A percentile compares a stretch with the other conserved stretches of the same genome.
Conservation (phyloP, 2,797 vertebrate genomes). For the Alcedo quadribrachys region DNA sequence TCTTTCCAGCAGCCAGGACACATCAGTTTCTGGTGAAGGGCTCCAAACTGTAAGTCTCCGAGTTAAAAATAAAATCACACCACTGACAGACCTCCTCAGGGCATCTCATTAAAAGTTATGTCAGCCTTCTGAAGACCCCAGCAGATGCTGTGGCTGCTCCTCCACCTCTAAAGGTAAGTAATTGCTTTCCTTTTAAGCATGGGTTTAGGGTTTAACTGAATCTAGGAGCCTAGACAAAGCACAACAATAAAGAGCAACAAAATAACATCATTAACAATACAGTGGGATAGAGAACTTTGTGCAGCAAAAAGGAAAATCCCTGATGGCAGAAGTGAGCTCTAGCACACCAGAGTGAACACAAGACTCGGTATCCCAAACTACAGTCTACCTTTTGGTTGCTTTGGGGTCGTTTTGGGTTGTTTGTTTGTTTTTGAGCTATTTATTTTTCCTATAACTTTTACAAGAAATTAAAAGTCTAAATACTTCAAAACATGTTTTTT, state of each 20-base stretch:
- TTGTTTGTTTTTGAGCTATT: not conserved
- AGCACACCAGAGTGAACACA: fast-evolving
- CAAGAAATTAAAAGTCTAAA: not conserved
- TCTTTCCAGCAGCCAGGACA: not conserved
- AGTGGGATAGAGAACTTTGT: not conserved
- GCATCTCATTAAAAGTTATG: not conserved
- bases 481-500: not conserved
- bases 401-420: too few relatives aligned
- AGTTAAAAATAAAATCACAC: not conserved
- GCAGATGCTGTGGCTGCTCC: not conserved
- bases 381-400: not conserved
- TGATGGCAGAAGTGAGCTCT: not conserved
- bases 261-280: not conserved
- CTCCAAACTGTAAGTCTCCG: not conserved
- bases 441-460: not conserved
- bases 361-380: not conserved
- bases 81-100: not conserved
- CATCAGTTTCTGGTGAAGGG: not conserved
- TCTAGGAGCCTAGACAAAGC: not conserved
- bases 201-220: not conserved
- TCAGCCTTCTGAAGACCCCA: not conserved
- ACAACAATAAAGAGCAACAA: not conserved
- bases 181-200: not conserved
- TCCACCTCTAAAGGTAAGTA: not conserved
- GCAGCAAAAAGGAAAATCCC: not conserved